Evolutionary conservation across 2,113 vertebrate species (phyloP), one percentile per base, ranked within the genome.

Genomic region (Brachirus orientalis): DNA sequence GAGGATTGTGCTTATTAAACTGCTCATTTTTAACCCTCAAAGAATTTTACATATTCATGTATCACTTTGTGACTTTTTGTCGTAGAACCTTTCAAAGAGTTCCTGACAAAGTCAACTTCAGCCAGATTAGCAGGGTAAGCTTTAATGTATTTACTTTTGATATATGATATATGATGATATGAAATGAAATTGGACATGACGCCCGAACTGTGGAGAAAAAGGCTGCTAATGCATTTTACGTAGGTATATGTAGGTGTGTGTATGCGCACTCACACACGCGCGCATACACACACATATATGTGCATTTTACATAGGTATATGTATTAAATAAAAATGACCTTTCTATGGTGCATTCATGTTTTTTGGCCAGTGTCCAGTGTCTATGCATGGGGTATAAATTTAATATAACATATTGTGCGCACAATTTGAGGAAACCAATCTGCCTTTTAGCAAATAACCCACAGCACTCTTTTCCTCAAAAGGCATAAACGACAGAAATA

Each of bases 401-500:
- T n/a, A n/a, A n/a, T n/a, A n/a, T n/a, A n/a, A n/a, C n/a, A n/a
- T n/a, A n/a, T n/a, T n/a, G n/a, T n/a, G n/a, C n/a, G n/a, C n/a
- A n/a, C n/a, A n/a, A n/a, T n/a, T n/a, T n/a, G n/a, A 69, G 63
- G 17, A 43, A 78, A 48, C 35, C 3, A 52, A 54, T 40, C 53
- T 48, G 53, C 48, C 48, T 63, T 75, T 76, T 60, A 75, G n/a
- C 75, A 56, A 84, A 57, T 64, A 81, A 60, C 53, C 41, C 86
- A 92, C 87, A 66, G 83, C 88, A 90, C 79, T 86, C 83, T 70
- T 69, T 78, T 56, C 61, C 63, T 76, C 67, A 57, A 41, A 60
- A 50, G 41, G 65, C 51, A 1, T 18, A 63, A 75, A 68, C 10
- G 40, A 71, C 74, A 73, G 11, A 77, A n/a, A 47, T 61, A 68